Evolutionary conservation across 2,888 invertebrate genomes (phyloP).

Genomic region (Spialia ferax): DNA sequence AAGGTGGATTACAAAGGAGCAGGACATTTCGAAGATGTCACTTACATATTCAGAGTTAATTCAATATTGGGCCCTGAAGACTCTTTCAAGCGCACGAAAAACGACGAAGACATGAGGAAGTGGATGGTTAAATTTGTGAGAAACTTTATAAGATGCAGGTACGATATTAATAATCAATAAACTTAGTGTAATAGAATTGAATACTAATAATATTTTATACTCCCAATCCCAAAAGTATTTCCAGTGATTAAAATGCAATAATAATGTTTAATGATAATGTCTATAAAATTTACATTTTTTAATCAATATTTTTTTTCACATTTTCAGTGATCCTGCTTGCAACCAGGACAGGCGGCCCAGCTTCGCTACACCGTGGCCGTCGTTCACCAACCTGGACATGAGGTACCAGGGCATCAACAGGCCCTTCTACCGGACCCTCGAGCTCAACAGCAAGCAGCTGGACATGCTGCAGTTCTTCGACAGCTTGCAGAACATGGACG

Average conservation of each 20-base stretch:
- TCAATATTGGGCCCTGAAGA: conserved; percentile 52
- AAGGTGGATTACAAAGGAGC: conserved; percentile 77
- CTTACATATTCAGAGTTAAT: conserved; percentile 79
- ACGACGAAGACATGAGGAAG: conserved; percentile 59
- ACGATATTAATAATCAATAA: conserved; percentile 41
- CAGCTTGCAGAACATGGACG: conserved; percentile 44
- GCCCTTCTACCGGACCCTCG: conserved; percentile 49
- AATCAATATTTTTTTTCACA: not conserved
- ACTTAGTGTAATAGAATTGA: too few species aligned
- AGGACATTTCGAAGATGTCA: conserved; percentile 87
- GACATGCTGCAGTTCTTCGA: conserved; percentile 64
- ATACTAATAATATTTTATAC: too few species aligned
- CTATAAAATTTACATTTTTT: too few species aligned
- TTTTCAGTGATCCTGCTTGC: conserved; percentile 64
- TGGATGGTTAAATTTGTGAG: conserved; percentile 65
- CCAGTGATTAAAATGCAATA: too few species aligned
- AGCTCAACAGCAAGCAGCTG: conserved; percentile 51
- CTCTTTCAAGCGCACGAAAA: conserved; percentile 46
- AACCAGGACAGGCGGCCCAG: conserved; percentile 43
- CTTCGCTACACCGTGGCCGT: conserved; percentile 57
- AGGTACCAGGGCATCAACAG: conserved; percentile 59
- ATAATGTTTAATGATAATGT: conserved; percentile 1
- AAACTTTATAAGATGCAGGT: conserved; percentile 69
- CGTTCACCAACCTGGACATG: conserved; percentile 34
- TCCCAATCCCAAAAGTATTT: too few species aligned